Conservation (phyloP, 1,140 invertebrate species). For the Zaprionus davidi region DNA sequence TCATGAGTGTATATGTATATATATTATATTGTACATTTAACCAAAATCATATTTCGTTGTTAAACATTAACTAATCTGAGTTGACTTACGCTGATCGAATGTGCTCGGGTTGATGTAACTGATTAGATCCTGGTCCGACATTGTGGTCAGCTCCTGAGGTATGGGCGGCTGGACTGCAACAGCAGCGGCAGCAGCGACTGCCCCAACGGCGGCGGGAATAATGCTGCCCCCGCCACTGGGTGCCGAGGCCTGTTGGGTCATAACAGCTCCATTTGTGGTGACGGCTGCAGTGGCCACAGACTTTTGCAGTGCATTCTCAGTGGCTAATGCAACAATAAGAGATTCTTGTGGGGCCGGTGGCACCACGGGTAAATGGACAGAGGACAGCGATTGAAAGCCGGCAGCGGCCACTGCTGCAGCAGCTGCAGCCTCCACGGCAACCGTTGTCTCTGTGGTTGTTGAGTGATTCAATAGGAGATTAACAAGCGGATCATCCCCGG, state of each 20-base stretch:
- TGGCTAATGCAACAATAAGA: conserved; percentile 80
- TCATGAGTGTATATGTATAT: no score
- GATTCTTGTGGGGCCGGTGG: conserved; percentile 80
- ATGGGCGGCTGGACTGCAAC: conserved; percentile 85
- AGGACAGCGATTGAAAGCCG: conserved; percentile 54
- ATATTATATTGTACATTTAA: no score
- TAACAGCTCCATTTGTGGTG: conserved; percentile 77
- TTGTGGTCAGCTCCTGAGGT: conserved; percentile 90
- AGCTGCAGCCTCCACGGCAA: conserved; percentile 51
- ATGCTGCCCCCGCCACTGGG: conserved; percentile 65
- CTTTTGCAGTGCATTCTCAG: conserved; percentile 78
- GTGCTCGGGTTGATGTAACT: conserved; percentile 94
- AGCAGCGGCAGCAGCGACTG: conserved; percentile 69
- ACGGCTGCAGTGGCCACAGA: conserved; percentile 80
- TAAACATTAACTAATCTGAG: no score
- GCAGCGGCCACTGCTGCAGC: conserved; percentile 59
- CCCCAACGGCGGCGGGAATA: conserved; percentile 61
- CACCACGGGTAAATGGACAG: conserved; percentile 65
- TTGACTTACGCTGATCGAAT: conserved; percentile 90
- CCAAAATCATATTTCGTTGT: no score
- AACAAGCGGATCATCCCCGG: conserved; percentile 51
- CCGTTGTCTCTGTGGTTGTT: conserved; percentile 47
- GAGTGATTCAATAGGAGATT: conserved; percentile 59
- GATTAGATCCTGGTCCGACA: conserved; percentile 93
- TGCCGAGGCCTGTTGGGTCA: conserved; percentile 76